phyloP scores from a whole-genome alignment of 2,113 vertebrate species.

The Pandion haliaetus region DNA sequence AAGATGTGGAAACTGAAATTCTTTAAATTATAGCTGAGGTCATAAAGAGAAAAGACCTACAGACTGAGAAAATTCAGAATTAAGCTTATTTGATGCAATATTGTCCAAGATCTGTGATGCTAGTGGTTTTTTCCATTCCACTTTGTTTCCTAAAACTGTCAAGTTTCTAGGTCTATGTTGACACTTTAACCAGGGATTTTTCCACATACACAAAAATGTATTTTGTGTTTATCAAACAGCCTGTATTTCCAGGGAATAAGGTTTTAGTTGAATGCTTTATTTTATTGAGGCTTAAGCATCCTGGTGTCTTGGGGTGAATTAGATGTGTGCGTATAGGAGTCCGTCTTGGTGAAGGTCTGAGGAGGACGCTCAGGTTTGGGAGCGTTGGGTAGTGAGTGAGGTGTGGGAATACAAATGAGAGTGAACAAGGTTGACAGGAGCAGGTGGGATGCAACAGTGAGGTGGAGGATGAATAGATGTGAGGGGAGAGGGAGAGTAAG shows the following conservation, averaged over 20 bases:
- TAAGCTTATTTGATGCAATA: not conserved
- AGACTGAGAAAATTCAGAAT: not conserved
- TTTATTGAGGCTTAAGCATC: not conserved
- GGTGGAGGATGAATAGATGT: not conserved
- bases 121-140: not conserved
- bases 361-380: not conserved
- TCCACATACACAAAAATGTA: not conserved
- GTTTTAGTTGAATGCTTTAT: not conserved
- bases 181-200: not conserved
- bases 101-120: not conserved
- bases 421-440: accelerated
- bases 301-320: not conserved
- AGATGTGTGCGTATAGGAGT: not conserved
- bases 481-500: not conserved
- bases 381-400: not conserved
- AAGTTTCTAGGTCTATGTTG: not conserved
- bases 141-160: not conserved
- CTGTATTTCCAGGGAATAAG: not conserved
- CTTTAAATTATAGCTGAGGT: not conserved
- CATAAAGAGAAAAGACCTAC: not conserved
- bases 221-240: not conserved
- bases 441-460: accelerated
- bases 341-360: not conserved
- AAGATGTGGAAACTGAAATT: not conserved
- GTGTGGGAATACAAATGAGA: not conserved